These are phyloP conservation scores for Mesoclemmys tuberculata DNA, from an alignment of 2,113 vertebrate species.

Conservation along the genomic window DNA sequence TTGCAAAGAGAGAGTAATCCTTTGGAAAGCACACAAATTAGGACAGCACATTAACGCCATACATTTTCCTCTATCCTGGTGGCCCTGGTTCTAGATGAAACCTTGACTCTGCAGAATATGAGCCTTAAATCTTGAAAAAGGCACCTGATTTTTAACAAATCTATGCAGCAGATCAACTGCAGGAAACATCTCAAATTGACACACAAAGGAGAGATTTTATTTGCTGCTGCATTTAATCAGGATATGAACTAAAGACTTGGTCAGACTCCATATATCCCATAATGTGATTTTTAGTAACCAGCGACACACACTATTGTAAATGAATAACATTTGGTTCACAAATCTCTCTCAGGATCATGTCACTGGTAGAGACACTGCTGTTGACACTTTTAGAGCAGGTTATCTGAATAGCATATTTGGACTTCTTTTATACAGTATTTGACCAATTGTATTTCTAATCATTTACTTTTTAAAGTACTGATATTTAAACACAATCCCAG, in stretches of 20 bases:
- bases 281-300: not conserved
- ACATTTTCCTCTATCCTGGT: not conserved
- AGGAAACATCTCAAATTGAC: not conserved
- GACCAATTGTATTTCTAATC: slow-evolving; percentile 30
- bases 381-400: not conserved
- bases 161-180: rapidly evolving
- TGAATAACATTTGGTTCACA: not conserved
- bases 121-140: not conserved
- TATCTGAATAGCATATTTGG: not conserved
- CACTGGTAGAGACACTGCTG: not conserved
- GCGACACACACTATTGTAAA: not conserved
- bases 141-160: not conserved
- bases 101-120: rapidly evolving
- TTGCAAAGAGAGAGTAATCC: not conserved
- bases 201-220: not conserved
- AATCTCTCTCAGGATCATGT: not conserved
- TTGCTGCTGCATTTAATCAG: not conserved
- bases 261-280: not conserved
- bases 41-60: not conserved
- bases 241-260: not conserved
- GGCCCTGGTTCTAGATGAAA: rapidly evolving
- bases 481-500: slow-evolving; percentile 32
- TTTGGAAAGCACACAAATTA: rapidly evolving
- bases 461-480: slow-evolving; percentile 30
- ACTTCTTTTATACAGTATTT: not conserved